Conservation (phyloP, 2,113 vertebrate species). For the Nannobrachium achirus region DNA sequence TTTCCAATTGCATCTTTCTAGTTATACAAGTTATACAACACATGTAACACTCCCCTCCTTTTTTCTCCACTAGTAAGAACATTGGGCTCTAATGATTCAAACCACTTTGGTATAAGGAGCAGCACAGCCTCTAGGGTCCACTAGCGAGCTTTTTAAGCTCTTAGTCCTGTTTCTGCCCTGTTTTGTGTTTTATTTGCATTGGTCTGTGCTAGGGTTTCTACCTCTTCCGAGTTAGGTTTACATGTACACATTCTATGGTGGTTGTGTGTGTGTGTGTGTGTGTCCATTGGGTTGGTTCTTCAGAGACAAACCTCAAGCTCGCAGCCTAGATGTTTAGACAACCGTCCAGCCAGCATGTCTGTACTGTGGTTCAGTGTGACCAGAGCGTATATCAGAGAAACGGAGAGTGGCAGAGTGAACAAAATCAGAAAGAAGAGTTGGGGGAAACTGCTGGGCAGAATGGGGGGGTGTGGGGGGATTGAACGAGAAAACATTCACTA, state of each 20-base stretch:
- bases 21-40: too few species aligned
- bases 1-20: too few species aligned
- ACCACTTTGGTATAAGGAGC: too few species aligned
- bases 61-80: too few species aligned
- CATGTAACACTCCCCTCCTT: too few species aligned
- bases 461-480: too few species aligned
- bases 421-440: not conserved
- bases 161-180: not conserved
- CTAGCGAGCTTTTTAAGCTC: too few species aligned
- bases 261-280: slow-evolving; percentile 16
- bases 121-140: too few species aligned
- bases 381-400: not conserved
- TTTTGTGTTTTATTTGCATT: slow-evolving; percentile 30
- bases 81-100: too few species aligned
- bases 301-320: not conserved
- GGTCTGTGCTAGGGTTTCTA: slow-evolving; percentile 58
- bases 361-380: slow-evolving; percentile 20
- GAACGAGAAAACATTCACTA: too few species aligned
- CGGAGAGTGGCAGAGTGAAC: not conserved
- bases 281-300: slow-evolving; percentile 41
- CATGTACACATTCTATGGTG: slow-evolving; percentile 52
- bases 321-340: not conserved
- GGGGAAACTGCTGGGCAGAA: not conserved
- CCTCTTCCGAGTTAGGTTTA: slow-evolving; percentile 38
- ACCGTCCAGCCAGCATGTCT: slow-evolving; percentile 3